Base-by-base conservation (phyloP, 2,888 invertebrate genomes). In the Caenorhabditis sp. region DNA sequence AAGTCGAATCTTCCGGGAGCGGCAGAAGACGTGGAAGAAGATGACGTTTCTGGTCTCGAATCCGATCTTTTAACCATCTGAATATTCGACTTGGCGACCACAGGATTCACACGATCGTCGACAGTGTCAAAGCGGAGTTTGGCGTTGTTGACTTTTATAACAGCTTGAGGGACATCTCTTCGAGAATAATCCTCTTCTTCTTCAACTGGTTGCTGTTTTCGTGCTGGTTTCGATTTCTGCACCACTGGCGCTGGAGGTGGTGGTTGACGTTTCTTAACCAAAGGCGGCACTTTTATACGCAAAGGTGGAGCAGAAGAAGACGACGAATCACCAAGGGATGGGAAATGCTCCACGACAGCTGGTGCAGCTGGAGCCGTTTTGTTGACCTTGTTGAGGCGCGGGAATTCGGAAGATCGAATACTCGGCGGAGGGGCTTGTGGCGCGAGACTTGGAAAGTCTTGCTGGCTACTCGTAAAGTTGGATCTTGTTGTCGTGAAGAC, bases 401-500 rank as follows among this genome's bases (percentile, higher is more conserved):
- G 87, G 37, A 85, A 87, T 18, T 82, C 83, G 4, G 74, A 79
- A 11, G 85, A 69, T n/a, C 71, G 53, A 0, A 78, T 47, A 18
- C 51, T 72, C 0, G 70, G 72, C 6, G 83, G 79, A 6, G 74
- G 32, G 15, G 80, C 70, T 24, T 80, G 58, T 2, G 68, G 71
- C 24, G 47, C 72, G 4, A 87, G 76, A 35, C 79, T 83, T 9
- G 87, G 87, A 47, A 87, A 87, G 9, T 86, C 85, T 40, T 82
- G 72, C 6, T 22, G 47, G 11, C 64, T 60, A 35, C 61, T 58
- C 0, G 68, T 80, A 40, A 68, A 80, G 6, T 78, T 74, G 11
- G 76, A 69, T 24, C 69, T 55, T 11, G 50, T 53, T 2, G 44
- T 62, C 18, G 61, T 71, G 44, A 72, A 61, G 15, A 78, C 60